A percentile compares a stretch with the other conserved stretches of the same genome.
Conservation (phyloP, 1,140 invertebrate genomes). For the Aphelenchoides avenae region DNA sequence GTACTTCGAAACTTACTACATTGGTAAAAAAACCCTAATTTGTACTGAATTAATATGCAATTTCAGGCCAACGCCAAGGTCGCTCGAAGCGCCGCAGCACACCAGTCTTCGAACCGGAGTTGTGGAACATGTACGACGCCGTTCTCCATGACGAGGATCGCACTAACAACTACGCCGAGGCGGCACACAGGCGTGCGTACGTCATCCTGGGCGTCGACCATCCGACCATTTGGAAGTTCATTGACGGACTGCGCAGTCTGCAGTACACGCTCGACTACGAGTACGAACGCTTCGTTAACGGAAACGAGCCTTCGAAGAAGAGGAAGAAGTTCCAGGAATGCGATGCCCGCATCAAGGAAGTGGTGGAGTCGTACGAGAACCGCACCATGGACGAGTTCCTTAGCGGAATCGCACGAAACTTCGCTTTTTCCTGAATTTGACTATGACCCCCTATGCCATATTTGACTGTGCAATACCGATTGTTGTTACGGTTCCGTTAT, state of each 20-base stretch:
- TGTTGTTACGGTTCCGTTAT: too few species aligned
- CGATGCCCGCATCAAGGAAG: conserved; percentile 3
- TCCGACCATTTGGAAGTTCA: conserved; percentile 41
- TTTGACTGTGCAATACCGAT: too few species aligned
- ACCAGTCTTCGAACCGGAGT: too few species aligned
- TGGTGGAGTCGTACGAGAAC: not conserved
- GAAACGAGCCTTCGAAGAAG: conserved; percentile 2
- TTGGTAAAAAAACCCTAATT: too few species aligned
- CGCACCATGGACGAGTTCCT: not conserved
- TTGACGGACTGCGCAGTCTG: conserved; percentile 24
- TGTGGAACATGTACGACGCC: conserved; percentile 26
- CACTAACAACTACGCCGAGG: conserved; percentile 42
- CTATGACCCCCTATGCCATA: too few species aligned
- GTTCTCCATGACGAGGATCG: conserved; percentile 27
- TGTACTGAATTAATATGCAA: too few species aligned
- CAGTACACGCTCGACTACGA: conserved; percentile 22
- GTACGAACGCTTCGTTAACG: conserved; percentile 28
- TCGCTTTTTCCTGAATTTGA: too few species aligned
- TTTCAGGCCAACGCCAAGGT: too few species aligned
- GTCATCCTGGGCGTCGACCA: conserved; percentile 10
- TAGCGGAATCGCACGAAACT: not conserved
- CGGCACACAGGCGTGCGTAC: conserved; percentile 32
- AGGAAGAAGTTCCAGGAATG: not conserved
- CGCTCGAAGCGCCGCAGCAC: too few species aligned
- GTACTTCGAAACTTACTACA: too few species aligned